Percentiles rank a stretch among this genome's conserved stretches.
Evolutionary conservation across 2,113 vertebrate genomes (phyloP).

Genomic region (Speoplatyrhinus poulsoni): DNA sequence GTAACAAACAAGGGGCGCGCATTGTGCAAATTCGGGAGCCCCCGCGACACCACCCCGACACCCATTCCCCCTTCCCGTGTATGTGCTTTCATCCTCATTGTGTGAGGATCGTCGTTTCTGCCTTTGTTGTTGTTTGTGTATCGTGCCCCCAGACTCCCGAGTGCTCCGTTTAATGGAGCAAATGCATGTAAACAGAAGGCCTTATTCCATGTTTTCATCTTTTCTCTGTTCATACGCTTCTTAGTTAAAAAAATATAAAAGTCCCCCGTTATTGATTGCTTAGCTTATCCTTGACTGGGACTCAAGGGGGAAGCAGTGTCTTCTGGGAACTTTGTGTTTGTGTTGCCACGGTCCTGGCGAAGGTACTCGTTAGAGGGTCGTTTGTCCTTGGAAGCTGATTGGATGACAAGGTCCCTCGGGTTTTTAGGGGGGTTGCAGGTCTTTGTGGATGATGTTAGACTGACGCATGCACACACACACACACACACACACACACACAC

Average conservation of each 20-base stretch:
- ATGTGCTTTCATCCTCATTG: conserved; percentile 38
- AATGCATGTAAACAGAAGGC: conserved; percentile 13
- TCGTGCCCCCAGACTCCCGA: conserved; percentile 22
- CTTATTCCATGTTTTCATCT: conserved; percentile 1
- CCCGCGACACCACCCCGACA: too few species aligned
- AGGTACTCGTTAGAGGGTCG: conserved; percentile 20
- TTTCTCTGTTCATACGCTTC: background rate
- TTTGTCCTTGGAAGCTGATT: conserved; percentile 35
- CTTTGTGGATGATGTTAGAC: conserved; percentile 7
- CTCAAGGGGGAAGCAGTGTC: conserved; percentile 15
- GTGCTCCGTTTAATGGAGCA: conserved; percentile 20
- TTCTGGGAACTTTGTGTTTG: conserved; percentile 19
- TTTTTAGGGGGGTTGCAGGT: conserved; percentile 12
- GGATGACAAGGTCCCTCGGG: conserved; percentile 31
- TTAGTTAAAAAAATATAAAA: background rate
- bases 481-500: conserved; percentile 3
- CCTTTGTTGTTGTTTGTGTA: conserved; percentile 20
- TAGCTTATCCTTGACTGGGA: conserved; percentile 15
- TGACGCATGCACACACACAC: conserved; percentile 13
- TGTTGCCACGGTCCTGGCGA: conserved; percentile 29
- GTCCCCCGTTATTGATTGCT: conserved; percentile 26
- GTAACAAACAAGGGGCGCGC: conserved; percentile 41
- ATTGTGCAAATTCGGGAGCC: conserved; percentile 57
- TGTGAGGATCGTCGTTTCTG: conserved; percentile 38
- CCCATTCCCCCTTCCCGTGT: conserved; percentile 2